Percentiles rank a stretch among this genome's conserved stretches.
Conservation (phyloP, 53 echinoderm and acorn worm species). For the Patiria pectinifera region DNA sequence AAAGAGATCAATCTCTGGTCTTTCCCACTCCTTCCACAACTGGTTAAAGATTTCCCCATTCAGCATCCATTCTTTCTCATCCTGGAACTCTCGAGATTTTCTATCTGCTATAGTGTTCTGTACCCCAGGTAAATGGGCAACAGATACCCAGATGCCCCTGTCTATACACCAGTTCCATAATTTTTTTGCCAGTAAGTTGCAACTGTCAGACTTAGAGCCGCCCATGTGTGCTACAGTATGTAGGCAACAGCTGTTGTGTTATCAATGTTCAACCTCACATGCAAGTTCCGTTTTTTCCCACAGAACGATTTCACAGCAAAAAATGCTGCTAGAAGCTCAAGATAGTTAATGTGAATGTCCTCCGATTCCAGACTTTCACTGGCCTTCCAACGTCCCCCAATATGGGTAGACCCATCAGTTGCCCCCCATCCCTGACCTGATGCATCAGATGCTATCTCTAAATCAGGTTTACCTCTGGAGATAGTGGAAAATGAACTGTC, state of each 20-base stretch:
- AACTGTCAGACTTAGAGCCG: constrained; percentile 20
- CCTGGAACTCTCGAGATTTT: not conserved
- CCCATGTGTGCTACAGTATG: constrained; percentile 65
- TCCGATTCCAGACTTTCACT: constrained; percentile 9
- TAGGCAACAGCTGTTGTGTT: constrained; percentile 41
- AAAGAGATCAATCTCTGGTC: constrained; percentile 12
- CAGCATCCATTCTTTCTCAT: constrained; percentile 32
- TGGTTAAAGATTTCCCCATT: not conserved
- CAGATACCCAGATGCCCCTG: constrained; percentile 58
- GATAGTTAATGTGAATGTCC: constrained; percentile 15
- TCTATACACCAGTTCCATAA: constrained; percentile 57
- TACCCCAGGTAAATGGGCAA: constrained; percentile 46
- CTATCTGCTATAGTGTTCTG: not conserved
- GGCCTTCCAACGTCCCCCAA: constrained; percentile 61
- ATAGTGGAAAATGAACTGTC: not conserved
- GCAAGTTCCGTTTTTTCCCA: not conserved
- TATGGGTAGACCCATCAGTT: constrained; percentile 27
- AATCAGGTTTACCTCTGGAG: constrained; percentile 19
- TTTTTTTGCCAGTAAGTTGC: constrained; percentile 19
- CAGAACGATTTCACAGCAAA: constrained; percentile 10
- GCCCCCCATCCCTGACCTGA: constrained; percentile 46
- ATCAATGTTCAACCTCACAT: constrained; percentile 40
- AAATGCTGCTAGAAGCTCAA: constrained; percentile 6
- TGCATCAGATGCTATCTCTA: constrained; percentile 41
- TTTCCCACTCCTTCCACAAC: not conserved